phyloP scores from a whole-genome alignment of 1,140 invertebrate species.

The Diploscapter pachys region DNA sequence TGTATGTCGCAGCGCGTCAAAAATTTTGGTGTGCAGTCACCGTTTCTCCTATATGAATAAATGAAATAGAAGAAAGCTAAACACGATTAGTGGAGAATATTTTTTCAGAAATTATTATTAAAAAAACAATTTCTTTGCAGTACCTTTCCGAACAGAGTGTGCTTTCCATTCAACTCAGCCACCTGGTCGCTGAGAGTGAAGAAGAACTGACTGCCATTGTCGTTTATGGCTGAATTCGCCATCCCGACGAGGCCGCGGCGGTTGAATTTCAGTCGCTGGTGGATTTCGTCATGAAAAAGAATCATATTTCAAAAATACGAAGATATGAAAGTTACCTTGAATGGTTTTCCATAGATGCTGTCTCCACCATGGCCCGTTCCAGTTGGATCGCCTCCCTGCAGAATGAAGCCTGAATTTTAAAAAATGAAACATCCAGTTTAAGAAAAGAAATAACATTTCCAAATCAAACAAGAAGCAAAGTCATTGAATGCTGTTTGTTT shows the following conservation, averaged over 20 bases:
- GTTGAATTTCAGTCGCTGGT: conserved; percentile 83
- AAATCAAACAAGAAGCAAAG: no score
- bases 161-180: conserved; percentile 92
- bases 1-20: no score
- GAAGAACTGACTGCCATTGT: conserved; percentile 97
- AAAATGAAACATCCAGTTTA: neutral
- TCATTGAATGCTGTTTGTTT: no score
- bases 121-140: conserved; percentile 12
- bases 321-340: conserved; percentile 70
- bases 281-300: conserved; percentile 80
- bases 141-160: conserved; percentile 95
- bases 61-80: no score
- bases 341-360: conserved; percentile 86
- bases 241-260: conserved; percentile 83
- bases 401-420: conserved; percentile 73
- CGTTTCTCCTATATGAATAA: no score
- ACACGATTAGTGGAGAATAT: no score
- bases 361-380: conserved; percentile 87
- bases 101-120: conserved; percentile 5
- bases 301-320: neutral
- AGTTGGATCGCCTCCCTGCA: conserved; percentile 91
- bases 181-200: conserved; percentile 78
- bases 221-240: conserved; percentile 77
- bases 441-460: no score
- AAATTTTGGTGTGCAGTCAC: no score